Base-by-base conservation (phyloP, 2,888 invertebrate genomes). In the Trichogramma dendrolimi region DNA sequence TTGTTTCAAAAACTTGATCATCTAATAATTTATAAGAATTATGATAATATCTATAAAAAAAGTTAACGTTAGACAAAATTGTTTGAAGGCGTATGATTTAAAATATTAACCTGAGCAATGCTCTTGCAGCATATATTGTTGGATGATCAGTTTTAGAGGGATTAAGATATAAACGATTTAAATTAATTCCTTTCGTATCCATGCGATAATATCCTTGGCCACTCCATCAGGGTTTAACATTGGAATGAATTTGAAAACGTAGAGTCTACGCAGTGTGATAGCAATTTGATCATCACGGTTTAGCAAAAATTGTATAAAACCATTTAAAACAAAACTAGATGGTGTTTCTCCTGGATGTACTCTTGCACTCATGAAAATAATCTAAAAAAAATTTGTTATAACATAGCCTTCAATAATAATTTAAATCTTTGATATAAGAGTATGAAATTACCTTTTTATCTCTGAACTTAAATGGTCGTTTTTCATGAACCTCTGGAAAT, bases 291-390 rank as follows among this genome's bases (percentile, higher is more conserved):
- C 94, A 63, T 88, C 87, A 42, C 87, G 84, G 63, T 83, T 86
- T 14, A 94, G 78, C 49, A 95, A 81, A 51, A 92, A 86, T 74
- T 92, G 89, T 6, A 95, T 80, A 71, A 94, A 87, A 0, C 95
- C 95, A 77, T 94, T 93, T 78, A 94, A 87, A 10, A 94, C 94
- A 80, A 91, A 92, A 79, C 91, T 92, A 1, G 92, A 91, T 1
- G 94, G 94, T 0, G 94, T 94, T 80, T 95, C 95, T 2, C 94
- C 94, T 10, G 94, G 94, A 80, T 95, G 95, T 56, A 95, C 94
- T 64, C 95, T 83, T 4, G 94, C 93, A 63, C 92, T 93, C 71
- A 95, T 81, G 77, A 94, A 89, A 70, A 92, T 87, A 5, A 94
- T 85, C 89, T 90, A 74, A 44, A 67, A 67, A 41, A 51, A 49